Base-by-base conservation (phyloP, 2,113 vertebrate species). In the Apteryx mantelli region DNA sequence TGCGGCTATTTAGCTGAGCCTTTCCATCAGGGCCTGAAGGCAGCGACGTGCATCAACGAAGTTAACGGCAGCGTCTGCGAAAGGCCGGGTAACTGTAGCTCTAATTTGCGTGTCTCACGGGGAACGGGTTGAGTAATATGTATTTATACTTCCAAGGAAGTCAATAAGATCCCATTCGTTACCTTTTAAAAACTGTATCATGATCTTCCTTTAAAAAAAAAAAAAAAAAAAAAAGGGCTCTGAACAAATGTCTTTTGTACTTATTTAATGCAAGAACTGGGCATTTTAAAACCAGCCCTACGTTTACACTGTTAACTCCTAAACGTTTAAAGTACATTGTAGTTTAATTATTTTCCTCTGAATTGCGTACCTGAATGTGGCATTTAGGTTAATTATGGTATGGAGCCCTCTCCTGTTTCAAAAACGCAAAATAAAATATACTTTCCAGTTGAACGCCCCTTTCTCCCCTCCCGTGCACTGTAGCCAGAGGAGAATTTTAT, bases 1-100 rank as follows among this genome's bases (percentile, higher is more conserved):
- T 99, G 99, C 36, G 99, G 99, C 4, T 99, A 99, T 92, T 97
- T 99, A 81, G 99, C 99, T 1, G 99, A 99, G 82, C 98, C 99
- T 10, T 98, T 82, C 46, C 91, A 88, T 34, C 98, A 97, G 38
- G 99, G 99, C 3, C 86, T 99, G 93, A 99, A 99, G 82, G 99
- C 99, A 5, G 99, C 99, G 4, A 99, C 99, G 18, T 99, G 99
- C 65, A 99, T 99, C 98, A 99, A 99, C 32, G 98, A 97, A 50
- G 98, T 99, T 9, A 99, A 99, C 3, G 99, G 99, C 88, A 99
- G 98, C 11, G 96, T 99, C 81, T 99, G 99, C 42, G 99, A 99
- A 90, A 98, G 99, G 73, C 99, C 99, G 84, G 99, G 99, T 99
- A 91, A 96, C 89, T 2, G 3, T 1, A 9, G 34, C 30, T 8